Conservation (phyloP, 2,113 vertebrate genomes). For the Bombycilla garrulus region DNA sequence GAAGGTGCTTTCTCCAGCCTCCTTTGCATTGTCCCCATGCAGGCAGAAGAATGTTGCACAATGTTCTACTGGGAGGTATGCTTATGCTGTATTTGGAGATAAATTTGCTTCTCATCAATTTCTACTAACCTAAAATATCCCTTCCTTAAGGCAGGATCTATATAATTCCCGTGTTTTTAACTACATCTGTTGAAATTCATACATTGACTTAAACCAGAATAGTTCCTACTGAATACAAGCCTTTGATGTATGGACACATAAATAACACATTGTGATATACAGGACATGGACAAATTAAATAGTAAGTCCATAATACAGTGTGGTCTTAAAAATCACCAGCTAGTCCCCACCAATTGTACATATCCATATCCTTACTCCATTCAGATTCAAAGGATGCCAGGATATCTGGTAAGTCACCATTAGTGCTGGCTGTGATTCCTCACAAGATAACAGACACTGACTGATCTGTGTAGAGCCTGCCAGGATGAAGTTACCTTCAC, state of each 20-base stretch:
- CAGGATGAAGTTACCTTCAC: background rate
- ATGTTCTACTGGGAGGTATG: background rate
- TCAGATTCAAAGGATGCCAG: background rate
- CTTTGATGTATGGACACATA: background rate
- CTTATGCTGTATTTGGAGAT: background rate
- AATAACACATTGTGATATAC: fast-evolving
- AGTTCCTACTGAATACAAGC: background rate
- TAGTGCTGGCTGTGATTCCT: background rate
- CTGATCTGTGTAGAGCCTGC: background rate
- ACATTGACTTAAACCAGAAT: background rate
- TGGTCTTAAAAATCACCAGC: background rate
- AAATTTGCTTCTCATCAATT: background rate
- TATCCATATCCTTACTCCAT: background rate
- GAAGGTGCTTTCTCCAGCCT: background rate
- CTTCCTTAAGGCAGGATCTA: background rate
- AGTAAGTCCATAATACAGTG: background rate
- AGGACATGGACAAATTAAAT: background rate
- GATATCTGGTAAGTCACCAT: fast-evolving
- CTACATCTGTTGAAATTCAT: background rate
- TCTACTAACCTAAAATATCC: background rate
- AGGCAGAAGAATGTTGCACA: background rate
- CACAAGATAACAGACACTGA: background rate
- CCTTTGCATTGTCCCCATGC: background rate
- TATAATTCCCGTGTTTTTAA: background rate
- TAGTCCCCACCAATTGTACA: background rate